Conservation (phyloP, 2,888 invertebrate species). For the Halictus ligatus region DNA sequence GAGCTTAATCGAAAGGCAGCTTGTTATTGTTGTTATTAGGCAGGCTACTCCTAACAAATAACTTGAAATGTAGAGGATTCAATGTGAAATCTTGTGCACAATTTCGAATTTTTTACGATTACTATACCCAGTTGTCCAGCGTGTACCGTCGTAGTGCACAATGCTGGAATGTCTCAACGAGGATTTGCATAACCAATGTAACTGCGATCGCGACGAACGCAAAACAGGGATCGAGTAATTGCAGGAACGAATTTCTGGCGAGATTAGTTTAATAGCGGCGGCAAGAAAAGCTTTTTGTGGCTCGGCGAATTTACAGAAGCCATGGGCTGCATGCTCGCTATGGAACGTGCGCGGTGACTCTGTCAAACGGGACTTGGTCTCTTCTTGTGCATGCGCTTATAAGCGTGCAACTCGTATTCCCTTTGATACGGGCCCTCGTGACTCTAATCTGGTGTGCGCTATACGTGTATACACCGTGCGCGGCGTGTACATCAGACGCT, state of each 20-base stretch:
- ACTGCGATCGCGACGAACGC: neutral
- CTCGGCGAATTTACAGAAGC: conserved; percentile 31
- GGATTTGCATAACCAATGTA: neutral
- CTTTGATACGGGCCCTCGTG: conserved; percentile 42
- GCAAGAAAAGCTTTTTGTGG: conserved; percentile 32
- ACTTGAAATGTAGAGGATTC: too few species aligned
- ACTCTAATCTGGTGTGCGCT: conserved; percentile 32
- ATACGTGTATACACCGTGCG: neutral
- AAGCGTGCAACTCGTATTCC: conserved; percentile 22
- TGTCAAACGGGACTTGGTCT: conserved; percentile 39
- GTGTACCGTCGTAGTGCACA: neutral
- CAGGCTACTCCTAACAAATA: too few species aligned
- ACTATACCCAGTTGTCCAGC: neutral
- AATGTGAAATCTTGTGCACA: too few species aligned
- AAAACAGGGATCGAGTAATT: neutral
- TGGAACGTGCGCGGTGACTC: conserved; percentile 6
- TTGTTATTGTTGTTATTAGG: too few species aligned
- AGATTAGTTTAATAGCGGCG: conserved; percentile 27
- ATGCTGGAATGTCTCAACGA: neutral
- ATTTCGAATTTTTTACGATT: too few species aligned
- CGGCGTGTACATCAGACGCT: conserved; percentile 12
- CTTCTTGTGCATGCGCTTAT: conserved; percentile 31
- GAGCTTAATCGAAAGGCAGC: too few species aligned
- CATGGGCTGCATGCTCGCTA: conserved; percentile 1
- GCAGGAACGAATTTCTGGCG: conserved; percentile 15